Evolutionary conservation across 2,797 vertebrate genomes (phyloP), one percentile per base, ranked within the genome.

Genomic region (Craterocephalus amniculus): DNA sequence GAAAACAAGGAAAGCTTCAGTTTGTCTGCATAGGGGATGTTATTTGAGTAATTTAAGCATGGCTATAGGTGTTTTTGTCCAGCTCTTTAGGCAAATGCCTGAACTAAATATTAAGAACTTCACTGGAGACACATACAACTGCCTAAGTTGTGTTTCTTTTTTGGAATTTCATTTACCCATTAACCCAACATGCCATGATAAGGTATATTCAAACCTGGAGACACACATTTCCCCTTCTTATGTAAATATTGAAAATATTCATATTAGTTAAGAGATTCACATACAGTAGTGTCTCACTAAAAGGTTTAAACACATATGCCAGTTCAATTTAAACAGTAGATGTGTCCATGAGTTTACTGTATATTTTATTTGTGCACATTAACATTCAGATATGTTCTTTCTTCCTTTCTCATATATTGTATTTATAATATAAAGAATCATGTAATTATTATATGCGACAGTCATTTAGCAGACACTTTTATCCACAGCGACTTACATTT

Each of bases 71-170:
- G 10, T 56, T 66, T 40, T 61, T 61, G n/a, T 57, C 34, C 56
- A 43, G 60, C 69, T 58, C 67, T 74, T 79, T 62, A 68, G 60
- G 27, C 38, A 70, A 52, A 67, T 48, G 34, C 56, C 35, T 31
- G 38, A 18, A n/a, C 40, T 58, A 63, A 26, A 58, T 70, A 55
- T 66, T 73, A 72, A 63, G 27, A 6, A 12, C 20, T 48, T 63
- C 54, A 56, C 36, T n/a, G 10, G 32, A 62, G 49, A 67, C 12
- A 20, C 38, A 13, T 66, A 4, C 40, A 54, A 22, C 57, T 32
- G 58, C 55, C 59, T 26, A 6, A 29, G 66, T n/a, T 48, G 18
- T 48, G 16, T 58, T n/a, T 52, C 35, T 49, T 70, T 34, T n/a
- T 52, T 34, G 31, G 56, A 8, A 62, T 58, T 59, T 60, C 32